Base-by-base conservation (phyloP, 2,797 vertebrate genomes). In the Malacoraja senta region DNA sequence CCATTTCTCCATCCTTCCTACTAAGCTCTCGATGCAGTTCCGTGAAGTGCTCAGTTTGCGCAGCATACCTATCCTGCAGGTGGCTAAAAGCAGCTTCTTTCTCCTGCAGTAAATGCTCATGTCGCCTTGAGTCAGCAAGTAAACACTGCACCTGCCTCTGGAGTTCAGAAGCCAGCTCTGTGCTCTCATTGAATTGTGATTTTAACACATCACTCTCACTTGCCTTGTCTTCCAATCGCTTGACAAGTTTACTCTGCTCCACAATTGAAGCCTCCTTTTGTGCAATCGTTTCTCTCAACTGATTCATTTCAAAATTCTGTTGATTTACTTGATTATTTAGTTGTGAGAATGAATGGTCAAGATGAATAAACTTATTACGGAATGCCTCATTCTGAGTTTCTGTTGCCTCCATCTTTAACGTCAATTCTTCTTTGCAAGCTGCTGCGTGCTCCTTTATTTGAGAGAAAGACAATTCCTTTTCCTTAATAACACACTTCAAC, bases 31-130 rank as follows among this genome's bases (percentile, higher is more conserved):
- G 77, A 0, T 94, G 95, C n/a, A 95, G 77, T 24, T 96, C 95
- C 4, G 95, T 95, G 61, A 95, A 94, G 92, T 96, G 95, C 84
- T 97, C 95, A 17, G 95, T 93, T 21, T 96, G 95, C 1, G 94
- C 92, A 93, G 96, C 95, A 79, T 95, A 95, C 94, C 97, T 97
- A 72, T 97, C 96, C 93, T 97, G 97, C 2, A 98, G 96, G 95
- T 96, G 96, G 86, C 94, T 95, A 93, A 98, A 96, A 94, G 97
- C 96, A 94, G 95, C 95, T 93, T 96, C 96, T 3, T 95, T 97
- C 93, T 97, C 96, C 10, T 94, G 95, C 2, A 94, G 78, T 9
- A 95, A 94, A 78, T 83, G 94, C n/a, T 93, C 95, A 78, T 96
- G 94, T 79, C 61, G 94, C 91, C 93, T 94, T 0, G 93, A 94